A percentile compares a stretch with the other conserved stretches of the same genome.
Evolutionary conservation across 2,797 vertebrate species (phyloP).

Genomic region (Monodelphis domestica): DNA sequence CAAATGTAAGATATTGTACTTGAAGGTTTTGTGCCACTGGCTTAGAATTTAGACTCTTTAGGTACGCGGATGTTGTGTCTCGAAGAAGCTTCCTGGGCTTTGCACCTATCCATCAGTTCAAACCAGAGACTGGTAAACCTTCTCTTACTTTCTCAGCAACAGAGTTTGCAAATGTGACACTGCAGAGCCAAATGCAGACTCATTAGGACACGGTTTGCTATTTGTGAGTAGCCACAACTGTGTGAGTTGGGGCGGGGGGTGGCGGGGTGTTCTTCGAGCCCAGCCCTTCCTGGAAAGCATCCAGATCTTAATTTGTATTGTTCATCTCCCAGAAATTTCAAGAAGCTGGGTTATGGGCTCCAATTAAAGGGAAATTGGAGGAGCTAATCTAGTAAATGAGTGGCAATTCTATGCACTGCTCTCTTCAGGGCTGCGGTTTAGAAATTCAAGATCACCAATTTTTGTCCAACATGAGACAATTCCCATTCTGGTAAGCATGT

Average conservation of each 20-base stretch:
- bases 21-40: constrained; percentile 71
- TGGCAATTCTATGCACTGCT: constrained; percentile 83
- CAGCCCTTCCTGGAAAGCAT: constrained; percentile 82
- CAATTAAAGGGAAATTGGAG: constrained; percentile 88
- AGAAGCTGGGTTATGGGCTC: constrained; percentile 84
- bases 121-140: constrained; percentile 77
- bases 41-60: constrained; percentile 73
- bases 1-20: constrained; percentile 78
- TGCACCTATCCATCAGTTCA: constrained; percentile 67
- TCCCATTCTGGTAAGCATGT: constrained; percentile 80
- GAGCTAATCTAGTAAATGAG: constrained; percentile 86
- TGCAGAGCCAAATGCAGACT: constrained; percentile 82
- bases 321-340: constrained; percentile 84
- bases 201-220: constrained; percentile 83
- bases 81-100: constrained; percentile 49
- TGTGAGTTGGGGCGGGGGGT: constrained; percentile 54
- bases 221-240: constrained; percentile 84
- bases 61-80: constrained; percentile 75
- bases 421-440: constrained; percentile 84
- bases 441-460: constrained; percentile 84
- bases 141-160: constrained; percentile 83
- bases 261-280: constrained; percentile 78
- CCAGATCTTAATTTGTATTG: constrained; percentile 86
- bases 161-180: constrained; percentile 83
- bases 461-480: constrained; percentile 80